phyloP scores from a whole-genome alignment of 2,113 vertebrate species.

The Paradoxurus hermaphroditus region DNA sequence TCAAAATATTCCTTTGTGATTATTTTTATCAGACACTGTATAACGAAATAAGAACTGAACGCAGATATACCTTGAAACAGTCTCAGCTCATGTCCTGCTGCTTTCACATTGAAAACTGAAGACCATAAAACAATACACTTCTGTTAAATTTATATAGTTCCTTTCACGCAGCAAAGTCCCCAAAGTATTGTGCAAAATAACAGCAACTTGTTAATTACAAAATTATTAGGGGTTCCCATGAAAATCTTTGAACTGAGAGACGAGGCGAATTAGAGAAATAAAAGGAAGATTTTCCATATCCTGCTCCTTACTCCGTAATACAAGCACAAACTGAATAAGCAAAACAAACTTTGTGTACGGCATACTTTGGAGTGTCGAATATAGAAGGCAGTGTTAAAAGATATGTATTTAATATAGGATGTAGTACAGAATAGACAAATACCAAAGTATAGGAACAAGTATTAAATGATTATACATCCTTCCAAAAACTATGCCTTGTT shows the following conservation, averaged over 20 bases:
- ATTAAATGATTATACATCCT: conserved; percentile 37
- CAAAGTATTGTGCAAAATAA: background rate
- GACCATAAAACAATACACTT: conserved; percentile 4
- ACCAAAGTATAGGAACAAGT: background rate
- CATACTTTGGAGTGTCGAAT: background rate
- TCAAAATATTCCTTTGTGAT: background rate
- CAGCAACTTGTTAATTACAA: background rate
- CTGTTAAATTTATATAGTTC: background rate
- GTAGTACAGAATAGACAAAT: conserved; percentile 15
- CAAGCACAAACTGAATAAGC: background rate
- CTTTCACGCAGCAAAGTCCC: background rate
- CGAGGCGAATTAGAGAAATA: background rate
- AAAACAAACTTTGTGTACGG: background rate
- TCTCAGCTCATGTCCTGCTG: background rate
- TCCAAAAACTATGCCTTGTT: background rate
- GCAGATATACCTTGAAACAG: background rate
- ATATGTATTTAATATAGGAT: conserved; percentile 52
- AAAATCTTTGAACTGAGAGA: background rate
- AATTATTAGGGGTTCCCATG: background rate
- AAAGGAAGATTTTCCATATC: background rate
- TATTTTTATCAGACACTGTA: background rate
- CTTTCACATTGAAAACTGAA: background rate
- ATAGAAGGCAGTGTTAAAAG: background rate
- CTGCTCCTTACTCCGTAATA: background rate
- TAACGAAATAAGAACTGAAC: conserved; percentile 16